These are phyloP conservation scores for Sthenelais limicola DNA, from an alignment of 2,888 invertebrate genomes.

Conservation along the genomic window DNA sequence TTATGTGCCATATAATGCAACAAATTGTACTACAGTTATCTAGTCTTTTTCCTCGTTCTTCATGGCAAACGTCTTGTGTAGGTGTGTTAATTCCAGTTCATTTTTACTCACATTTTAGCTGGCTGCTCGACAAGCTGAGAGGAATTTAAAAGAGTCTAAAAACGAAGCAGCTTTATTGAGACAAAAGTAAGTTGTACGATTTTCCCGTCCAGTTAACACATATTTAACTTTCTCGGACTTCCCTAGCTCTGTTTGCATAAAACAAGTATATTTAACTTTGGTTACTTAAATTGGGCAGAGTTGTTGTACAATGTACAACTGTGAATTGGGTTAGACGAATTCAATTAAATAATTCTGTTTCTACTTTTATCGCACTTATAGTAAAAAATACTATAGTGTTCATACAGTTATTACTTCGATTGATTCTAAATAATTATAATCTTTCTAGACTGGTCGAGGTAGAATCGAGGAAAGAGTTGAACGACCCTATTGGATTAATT, in stretches of 20 bases:
- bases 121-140: constrained; percentile 84
- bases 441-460: constrained; percentile 61
- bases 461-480: constrained; percentile 59
- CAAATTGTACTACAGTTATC: no score
- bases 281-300: no score
- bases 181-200: constrained; percentile 59
- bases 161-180: constrained; percentile 77
- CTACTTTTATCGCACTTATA: no score
- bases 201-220: not conserved
- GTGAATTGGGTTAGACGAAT: no score
- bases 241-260: no score
- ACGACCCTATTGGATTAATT: constrained; percentile 58
- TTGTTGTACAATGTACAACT: no score
- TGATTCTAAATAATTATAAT: not conserved
- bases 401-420: not conserved
- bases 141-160: constrained; percentile 86
- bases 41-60: not conserved
- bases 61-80: no score
- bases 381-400: no score
- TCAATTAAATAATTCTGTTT: no score
- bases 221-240: not conserved
- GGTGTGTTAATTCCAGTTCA: no score
- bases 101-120: constrained; percentile 57
- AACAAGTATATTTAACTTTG: no score
- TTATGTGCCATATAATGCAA: no score